Conservation (phyloP, 2,797 vertebrate species). For the Spondyliosoma cantharus region DNA sequence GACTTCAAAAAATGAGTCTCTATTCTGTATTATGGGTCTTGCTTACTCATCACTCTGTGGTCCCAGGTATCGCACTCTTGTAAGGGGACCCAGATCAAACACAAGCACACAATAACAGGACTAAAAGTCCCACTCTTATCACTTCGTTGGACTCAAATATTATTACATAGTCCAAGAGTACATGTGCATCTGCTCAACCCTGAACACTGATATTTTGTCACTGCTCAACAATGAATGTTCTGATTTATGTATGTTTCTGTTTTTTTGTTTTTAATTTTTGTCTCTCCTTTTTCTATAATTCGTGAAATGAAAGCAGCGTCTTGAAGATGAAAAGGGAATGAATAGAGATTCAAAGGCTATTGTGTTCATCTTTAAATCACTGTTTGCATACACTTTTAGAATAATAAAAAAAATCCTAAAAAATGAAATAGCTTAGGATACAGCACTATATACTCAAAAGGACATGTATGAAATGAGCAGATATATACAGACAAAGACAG, state of each 20-base stretch:
- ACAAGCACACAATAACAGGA: conserved; percentile 40
- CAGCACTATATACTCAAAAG: not conserved
- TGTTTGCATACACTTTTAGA: conserved; percentile 29
- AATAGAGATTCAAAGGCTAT: conserved; percentile 5
- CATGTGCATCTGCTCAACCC: conserved; percentile 16
- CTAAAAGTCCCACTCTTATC: conserved; percentile 9
- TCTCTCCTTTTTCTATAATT: conserved; percentile 36
- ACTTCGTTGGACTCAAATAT: conserved; percentile 19
- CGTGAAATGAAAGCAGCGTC: conserved; percentile 22
- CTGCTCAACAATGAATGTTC: conserved; percentile 30
- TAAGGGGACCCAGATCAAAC: conserved; percentile 40
- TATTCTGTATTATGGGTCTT: conserved; percentile 24
- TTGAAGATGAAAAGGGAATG: conserved; percentile 25
- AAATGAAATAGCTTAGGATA: not conserved
- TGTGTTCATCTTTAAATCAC: conserved; percentile 8
- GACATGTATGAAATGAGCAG: not conserved
- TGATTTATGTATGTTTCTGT: conserved; percentile 9
- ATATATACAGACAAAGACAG: not conserved
- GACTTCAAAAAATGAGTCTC: conserved; percentile 36
- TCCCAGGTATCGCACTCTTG: conserved; percentile 5
- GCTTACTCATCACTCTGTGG: conserved; percentile 4
- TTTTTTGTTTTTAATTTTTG: conserved; percentile 27
- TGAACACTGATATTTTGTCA: conserved; percentile 28
- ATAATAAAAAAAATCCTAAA: conserved; percentile 3
- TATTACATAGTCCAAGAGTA: conserved; percentile 12